Base-by-base conservation (phyloP, 1,140 invertebrate genomes). In the Uloborus diversus region DNA sequence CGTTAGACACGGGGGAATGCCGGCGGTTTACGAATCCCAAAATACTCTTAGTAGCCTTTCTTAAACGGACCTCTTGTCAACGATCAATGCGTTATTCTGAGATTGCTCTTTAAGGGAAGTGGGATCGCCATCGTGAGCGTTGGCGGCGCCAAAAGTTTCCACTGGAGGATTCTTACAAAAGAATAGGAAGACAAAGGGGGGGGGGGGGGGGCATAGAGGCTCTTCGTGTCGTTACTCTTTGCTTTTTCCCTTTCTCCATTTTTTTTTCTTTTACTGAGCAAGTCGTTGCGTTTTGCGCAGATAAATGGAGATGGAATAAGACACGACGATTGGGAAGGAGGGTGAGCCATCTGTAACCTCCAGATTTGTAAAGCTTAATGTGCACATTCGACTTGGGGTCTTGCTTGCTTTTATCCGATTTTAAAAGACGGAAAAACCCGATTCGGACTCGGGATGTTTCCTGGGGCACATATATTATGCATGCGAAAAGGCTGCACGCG, bases 351-450 rank as follows among this genome's bases (percentile, higher is more conserved):
- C 69, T 79, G 75, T 79, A 68, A 65, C 35, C 53, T 59, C 32
- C 32, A 49, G 75, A 79, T 68, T 79, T 79, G 68, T 79, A 79
- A 61, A 69, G 64, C 76, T 79, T 79, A 79, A 79, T 79, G 73
- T 78, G 61, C 73, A 66, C 73, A 78, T 65, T 78, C 73, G 65
- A 62, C 73, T 65, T 78, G 73, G 59, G 5, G 70, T 62, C 33
- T 75, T 75, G n/a, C 56, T 66, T 32, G 30, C 73, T 65, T 66
- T 78, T 62, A 78, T 78, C 73, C 73, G 73, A 78, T 78, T 78
- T 78, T 75, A 62, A 59, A 9, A 14, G n/a, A 57, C 37, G 23
- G 11, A 59, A 51, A 75, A 75, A 75, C 57, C 49, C 20, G 27
- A 32, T 5, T 37, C n/a, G 20, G 71, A 73, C 69, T 73, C 49